Evolutionary conservation across 2,113 vertebrate species (phyloP).

Genomic region (Sterna hirundo): DNA sequence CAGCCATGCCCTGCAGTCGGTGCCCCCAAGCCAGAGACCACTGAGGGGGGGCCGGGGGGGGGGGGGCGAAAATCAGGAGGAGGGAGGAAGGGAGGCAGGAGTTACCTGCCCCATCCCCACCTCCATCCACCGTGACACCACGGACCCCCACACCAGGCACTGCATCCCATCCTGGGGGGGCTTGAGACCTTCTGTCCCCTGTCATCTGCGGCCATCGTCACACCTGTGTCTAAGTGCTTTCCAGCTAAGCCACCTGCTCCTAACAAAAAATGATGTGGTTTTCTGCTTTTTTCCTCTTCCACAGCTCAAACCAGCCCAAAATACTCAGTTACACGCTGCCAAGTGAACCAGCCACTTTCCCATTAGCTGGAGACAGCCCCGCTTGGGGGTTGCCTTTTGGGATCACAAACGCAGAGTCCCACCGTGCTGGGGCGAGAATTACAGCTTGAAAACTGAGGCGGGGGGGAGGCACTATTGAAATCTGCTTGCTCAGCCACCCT

Average conservation of each 20-base stretch:
- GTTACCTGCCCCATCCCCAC: neutral
- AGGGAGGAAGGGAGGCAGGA: neutral
- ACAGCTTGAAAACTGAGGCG: neutral
- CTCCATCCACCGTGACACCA: rapidly evolving
- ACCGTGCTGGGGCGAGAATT: rapidly evolving
- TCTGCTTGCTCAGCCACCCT: neutral
- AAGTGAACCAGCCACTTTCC: neutral
- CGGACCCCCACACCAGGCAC: neutral
- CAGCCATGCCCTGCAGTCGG: neutral
- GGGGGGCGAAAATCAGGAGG: rapidly evolving
- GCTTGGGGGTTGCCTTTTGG: neutral
- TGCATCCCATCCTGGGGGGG: neutral
- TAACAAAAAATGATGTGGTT: neutral
- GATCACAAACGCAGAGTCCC: neutral
- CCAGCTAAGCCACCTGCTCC: neutral
- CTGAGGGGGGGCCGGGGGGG: too few relatives aligned
- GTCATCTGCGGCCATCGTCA: neutral
- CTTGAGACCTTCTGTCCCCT: neutral
- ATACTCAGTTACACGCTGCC: neutral
- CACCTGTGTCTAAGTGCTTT: rapidly evolving
- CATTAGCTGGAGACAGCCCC: neutral
- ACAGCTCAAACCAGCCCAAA: neutral
- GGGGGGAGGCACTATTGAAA: neutral
- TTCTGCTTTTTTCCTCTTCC: neutral
- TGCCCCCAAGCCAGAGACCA: neutral